Evolutionary conservation across 2,113 vertebrate genomes (phyloP).

Genomic region (Tragelaphus buxtoni): DNA sequence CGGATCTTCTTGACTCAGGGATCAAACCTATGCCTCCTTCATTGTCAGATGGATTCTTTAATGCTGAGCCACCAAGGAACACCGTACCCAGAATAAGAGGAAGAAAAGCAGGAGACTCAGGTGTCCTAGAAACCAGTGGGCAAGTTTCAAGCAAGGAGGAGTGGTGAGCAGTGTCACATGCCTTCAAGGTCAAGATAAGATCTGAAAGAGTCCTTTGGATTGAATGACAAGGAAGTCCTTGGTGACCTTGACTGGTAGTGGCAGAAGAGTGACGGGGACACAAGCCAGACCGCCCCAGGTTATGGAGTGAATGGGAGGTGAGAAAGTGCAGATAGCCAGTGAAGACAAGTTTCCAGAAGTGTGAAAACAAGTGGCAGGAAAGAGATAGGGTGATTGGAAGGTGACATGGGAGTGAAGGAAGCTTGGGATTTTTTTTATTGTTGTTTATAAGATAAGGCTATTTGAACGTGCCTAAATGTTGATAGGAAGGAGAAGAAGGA

Average conservation of each 20-base stretch:
- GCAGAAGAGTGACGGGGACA: slow-evolving; percentile 20
- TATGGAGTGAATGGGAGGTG: slow-evolving; percentile 40
- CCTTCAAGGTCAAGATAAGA: slow-evolving; percentile 64
- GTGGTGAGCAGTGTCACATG: neutral
- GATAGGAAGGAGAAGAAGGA: slow-evolving; percentile 7
- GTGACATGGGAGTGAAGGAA: neutral
- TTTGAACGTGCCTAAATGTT: neutral
- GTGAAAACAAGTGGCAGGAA: slow-evolving; percentile 14
- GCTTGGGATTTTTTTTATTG: neutral
- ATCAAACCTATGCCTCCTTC: neutral
- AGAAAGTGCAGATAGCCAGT: slow-evolving; percentile 37
- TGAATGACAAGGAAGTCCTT: slow-evolving; percentile 34
- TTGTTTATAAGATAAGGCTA: slow-evolving; percentile 57
- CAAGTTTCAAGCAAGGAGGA: neutral
- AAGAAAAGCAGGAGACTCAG: neutral
- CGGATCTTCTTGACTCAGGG: neutral
- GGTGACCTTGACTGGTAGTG: slow-evolving; percentile 55
- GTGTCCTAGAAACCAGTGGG: neutral
- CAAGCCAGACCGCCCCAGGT: slow-evolving; percentile 38
- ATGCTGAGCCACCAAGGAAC: neutral
- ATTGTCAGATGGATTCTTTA: neutral
- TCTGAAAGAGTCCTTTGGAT: slow-evolving; percentile 38
- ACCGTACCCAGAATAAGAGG: neutral
- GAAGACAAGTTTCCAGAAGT: slow-evolving; percentile 35
- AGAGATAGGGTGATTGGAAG: slow-evolving; percentile 32